Percentiles rank a stretch among this genome's conserved stretches.
These are phyloP conservation scores for Xyliphius kryptos DNA, from an alignment of 2,113 vertebrate genomes.

Conservation along the genomic window DNA sequence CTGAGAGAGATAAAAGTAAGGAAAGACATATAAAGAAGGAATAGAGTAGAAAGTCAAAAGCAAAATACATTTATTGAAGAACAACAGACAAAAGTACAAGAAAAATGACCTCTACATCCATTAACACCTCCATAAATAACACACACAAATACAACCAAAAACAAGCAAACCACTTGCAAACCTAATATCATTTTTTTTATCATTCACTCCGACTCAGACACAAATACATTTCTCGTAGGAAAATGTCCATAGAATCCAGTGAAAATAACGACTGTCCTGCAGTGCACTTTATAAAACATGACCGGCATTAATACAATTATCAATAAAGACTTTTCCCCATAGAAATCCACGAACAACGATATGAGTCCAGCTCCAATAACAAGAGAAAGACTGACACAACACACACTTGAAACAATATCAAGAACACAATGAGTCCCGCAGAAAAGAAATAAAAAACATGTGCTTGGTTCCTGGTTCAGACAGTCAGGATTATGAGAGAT, in stretches of 20 bases:
- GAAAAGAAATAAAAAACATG: too few relatives aligned
- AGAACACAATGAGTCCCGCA: too few relatives aligned
- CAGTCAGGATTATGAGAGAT: conserved; percentile 21
- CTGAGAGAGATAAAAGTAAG: too few relatives aligned
- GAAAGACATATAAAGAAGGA: too few relatives aligned
- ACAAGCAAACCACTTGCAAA: not conserved
- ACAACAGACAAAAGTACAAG: conserved; percentile 52
- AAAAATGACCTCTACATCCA: conserved; percentile 40
- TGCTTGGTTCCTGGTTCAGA: conserved; percentile 57
- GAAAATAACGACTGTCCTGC: conserved; percentile 64
- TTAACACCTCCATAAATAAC: too few relatives aligned
- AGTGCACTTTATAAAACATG: too few relatives aligned
- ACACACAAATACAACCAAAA: too few relatives aligned
- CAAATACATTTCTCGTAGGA: conserved; percentile 37
- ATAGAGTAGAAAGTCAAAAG: conserved; percentile 42
- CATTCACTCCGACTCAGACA: conserved; percentile 36
- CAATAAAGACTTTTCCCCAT: too few relatives aligned
- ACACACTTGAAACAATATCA: too few relatives aligned
- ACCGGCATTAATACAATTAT: too few relatives aligned
- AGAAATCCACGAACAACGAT: conserved; percentile 41
- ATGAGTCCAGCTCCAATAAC: conserved; percentile 84
- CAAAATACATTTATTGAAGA: conserved; percentile 58
- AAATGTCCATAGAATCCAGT: conserved; percentile 41
- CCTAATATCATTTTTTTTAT: conserved; percentile 26
- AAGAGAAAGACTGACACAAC: conserved; percentile 45